phyloP scores from a whole-genome alignment of 2,797 vertebrate species.

The Caiman crocodilus region DNA sequence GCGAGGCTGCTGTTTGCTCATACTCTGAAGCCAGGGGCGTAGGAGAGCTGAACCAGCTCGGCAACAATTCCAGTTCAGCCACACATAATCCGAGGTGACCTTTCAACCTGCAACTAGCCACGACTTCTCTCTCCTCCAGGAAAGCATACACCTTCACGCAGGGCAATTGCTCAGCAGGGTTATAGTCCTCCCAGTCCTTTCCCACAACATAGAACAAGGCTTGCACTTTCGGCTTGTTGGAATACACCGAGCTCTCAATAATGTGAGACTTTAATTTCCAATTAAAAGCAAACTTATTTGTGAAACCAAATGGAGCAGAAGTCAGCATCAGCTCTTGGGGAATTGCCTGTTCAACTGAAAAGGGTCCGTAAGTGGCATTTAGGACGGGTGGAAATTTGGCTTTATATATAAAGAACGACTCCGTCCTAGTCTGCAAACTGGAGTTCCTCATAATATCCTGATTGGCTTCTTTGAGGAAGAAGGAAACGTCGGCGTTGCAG shows the following conservation, averaged over 20 bases:
- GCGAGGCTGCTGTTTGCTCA: slow-evolving; percentile 77
- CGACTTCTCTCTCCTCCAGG: slow-evolving; percentile 86
- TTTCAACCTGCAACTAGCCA: slow-evolving; percentile 88
- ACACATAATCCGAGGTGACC: slow-evolving; percentile 93
- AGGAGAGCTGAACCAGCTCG: slow-evolving; percentile 90
- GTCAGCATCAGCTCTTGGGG: slow-evolving; percentile 88
- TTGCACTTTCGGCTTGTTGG: slow-evolving; percentile 91
- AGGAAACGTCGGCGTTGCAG: slow-evolving; percentile 86
- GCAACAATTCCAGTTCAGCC: slow-evolving; percentile 90
- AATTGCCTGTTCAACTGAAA: slow-evolving; percentile 85
- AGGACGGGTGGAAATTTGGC: slow-evolving; percentile 83
- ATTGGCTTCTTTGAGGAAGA: slow-evolving; percentile 93
- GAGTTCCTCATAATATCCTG: slow-evolving; percentile 95
- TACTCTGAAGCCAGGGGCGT: slow-evolving; percentile 80
- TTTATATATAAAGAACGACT: slow-evolving; percentile 91
- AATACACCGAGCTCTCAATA: slow-evolving; percentile 87
- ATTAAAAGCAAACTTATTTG: slow-evolving; percentile 86
- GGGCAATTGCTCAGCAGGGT: slow-evolving; percentile 84
- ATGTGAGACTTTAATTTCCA: slow-evolving; percentile 94
- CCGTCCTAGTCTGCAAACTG: slow-evolving; percentile 90
- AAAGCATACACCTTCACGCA: slow-evolving; percentile 90
- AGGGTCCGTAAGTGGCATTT: slow-evolving; percentile 93
- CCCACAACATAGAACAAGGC: slow-evolving; percentile 92
- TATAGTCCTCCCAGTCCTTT: slow-evolving; percentile 88
- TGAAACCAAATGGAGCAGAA: slow-evolving; percentile 78